Percentiles rank a stretch among this genome's conserved stretches.
Evolutionary conservation across 2,797 vertebrate genomes (phyloP).

Genomic region (Acomys russatus): DNA sequence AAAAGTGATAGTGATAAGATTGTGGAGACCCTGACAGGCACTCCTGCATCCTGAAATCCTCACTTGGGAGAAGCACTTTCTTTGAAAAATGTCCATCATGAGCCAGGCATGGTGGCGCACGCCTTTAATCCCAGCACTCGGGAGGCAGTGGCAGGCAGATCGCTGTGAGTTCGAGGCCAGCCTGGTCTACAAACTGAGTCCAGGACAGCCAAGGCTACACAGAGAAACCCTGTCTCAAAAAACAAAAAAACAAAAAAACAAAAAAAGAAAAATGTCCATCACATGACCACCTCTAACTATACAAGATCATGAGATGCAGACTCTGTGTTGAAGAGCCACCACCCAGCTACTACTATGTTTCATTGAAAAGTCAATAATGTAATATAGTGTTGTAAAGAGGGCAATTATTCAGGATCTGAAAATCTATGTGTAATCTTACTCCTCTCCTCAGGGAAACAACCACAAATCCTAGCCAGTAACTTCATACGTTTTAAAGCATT

Average conservation of each 20-base stretch:
- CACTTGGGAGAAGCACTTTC: neutral
- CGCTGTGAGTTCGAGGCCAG: no score
- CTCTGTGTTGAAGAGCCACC: neutral
- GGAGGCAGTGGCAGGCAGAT: no score
- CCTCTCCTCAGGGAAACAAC: neutral
- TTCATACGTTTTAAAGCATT: neutral
- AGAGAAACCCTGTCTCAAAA: no score
- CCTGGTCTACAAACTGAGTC: no score
- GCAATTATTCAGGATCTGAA: no score
- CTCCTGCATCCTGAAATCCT: neutral
- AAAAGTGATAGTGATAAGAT: neutral
- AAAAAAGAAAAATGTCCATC: neutral
- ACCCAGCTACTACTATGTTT: neutral
- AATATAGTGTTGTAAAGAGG: neutral
- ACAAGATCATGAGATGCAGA: neutral
- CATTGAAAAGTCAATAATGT: neutral
- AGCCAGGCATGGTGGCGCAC: no score
- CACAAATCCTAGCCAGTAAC: neutral
- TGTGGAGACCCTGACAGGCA: neutral
- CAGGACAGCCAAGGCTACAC: no score
- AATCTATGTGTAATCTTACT: neutral
- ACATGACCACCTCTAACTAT: neutral
- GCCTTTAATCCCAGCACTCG: no score
- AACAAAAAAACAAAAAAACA: no score
- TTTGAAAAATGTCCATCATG: no score